Base-by-base conservation (phyloP, 2,113 vertebrate species). In the Chauna torquata region DNA sequence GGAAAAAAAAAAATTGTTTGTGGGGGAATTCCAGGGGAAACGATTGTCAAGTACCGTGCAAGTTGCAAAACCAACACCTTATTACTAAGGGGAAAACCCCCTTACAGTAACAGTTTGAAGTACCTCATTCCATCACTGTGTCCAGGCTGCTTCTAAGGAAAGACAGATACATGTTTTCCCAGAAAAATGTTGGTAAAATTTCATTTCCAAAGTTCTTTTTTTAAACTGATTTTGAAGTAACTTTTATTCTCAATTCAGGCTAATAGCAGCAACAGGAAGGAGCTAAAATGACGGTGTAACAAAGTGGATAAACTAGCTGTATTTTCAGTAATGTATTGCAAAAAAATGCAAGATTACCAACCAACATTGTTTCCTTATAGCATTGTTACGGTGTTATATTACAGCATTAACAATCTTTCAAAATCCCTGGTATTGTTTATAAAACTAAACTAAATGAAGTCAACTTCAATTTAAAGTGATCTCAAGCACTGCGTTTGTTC, bases 381-480 rank as follows among this genome's bases (percentile, higher is more conserved):
- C 3, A 0, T 81, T 81, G 23, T 82, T 90, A 59, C 0, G 4
- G 59, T 93, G 32, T 88, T 94, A 36, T 11, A 78, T 90, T 89
- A 68, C 52, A 92, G 57, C 34, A 55, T 50, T 68, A 87, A 16
- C 69, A 84, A 75, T 68, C 68, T 75, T 77, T 93, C 59, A 77
- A 92, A 94, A 86, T 75, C 49, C 52, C 52, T 19, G 30, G 4
- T 65, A 72, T 45, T 85, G 13, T 91, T 96, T 87, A 72, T 82
- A 82, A 95, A 90, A 93, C 82, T 20, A 81, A 84, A 71, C 19
- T 57, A 79, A 82, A 16, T 38, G 55, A 84, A 85, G 54, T 58
- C n/a, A 88, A 66, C 77, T 93, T 88, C 71, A 80, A 45, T 76
- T 89, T 76, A 49, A 84, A 93, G 65, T 52, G 36, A 68, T 92